Percentiles rank a stretch among this genome's conserved stretches.
phyloP scores from a whole-genome alignment of 2,113 vertebrate genomes.

The Pholis gunnellus region DNA sequence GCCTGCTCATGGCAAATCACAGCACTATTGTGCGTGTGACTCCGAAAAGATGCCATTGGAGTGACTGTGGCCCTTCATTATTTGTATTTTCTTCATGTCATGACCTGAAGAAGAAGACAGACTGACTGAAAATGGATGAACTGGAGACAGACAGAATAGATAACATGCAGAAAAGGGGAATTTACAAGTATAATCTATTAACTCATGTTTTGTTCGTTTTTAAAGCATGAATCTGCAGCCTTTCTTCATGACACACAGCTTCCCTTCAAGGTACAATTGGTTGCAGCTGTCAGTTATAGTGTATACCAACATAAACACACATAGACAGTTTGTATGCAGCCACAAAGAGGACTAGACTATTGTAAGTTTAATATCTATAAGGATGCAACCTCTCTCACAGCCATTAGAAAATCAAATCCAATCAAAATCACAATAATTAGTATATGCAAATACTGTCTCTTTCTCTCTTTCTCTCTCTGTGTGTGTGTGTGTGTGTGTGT shows the following conservation, averaged over 20 bases:
- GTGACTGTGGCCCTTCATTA: background rate
- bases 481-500: background rate
- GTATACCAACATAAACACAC: background rate
- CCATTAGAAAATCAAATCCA: slow-evolving; percentile 24
- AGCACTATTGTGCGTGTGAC: background rate
- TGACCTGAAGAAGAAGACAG: slow-evolving; percentile 20
- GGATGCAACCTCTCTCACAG: slow-evolving; percentile 19
- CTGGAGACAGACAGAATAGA: background rate
- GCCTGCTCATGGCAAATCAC: slow-evolving; percentile 15
- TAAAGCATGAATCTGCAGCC: background rate
- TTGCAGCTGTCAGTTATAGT: background rate
- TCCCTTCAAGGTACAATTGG: background rate
- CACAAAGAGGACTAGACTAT: background rate
- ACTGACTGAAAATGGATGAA: background rate
- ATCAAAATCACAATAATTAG: slow-evolving; percentile 42
- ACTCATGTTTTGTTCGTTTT: background rate
- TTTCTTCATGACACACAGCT: background rate
- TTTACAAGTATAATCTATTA: background rate
- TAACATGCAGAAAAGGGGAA: background rate
- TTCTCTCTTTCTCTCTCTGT: background rate
- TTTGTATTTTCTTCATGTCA: slow-evolving; percentile 13
- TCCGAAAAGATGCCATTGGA: background rate
- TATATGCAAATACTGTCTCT: background rate
- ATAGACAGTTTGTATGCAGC: background rate
- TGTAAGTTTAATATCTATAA: background rate